These are phyloP conservation scores for Drosophila santomea DNA, from an alignment of 1,140 invertebrate species.

Conservation along the genomic window DNA sequence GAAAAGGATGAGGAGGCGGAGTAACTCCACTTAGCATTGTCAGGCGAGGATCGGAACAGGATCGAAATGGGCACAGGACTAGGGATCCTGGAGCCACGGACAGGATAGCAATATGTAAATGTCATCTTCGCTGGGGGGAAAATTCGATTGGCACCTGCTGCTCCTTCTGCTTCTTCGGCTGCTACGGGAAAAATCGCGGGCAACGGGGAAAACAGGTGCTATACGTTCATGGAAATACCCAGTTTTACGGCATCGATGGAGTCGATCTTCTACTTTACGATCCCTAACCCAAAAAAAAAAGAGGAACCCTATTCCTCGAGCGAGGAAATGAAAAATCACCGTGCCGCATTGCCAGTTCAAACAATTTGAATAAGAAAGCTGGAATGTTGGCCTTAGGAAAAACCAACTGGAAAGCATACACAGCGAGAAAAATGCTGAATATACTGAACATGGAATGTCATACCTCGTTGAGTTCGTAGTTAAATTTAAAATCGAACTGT, in stretches of 20 bases:
- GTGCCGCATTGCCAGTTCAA: constrained; percentile 69
- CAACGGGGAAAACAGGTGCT: constrained; percentile 34
- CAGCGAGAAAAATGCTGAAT: not conserved
- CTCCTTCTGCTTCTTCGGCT: not conserved
- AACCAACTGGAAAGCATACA: not conserved
- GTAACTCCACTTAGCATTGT: constrained; percentile 36
- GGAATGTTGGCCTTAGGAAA: constrained; percentile 1
- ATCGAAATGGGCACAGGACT: not conserved
- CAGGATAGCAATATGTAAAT: constrained; percentile 42
- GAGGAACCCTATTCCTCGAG: no score
- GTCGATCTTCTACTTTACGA: not conserved
- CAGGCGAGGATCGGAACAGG: constrained; percentile 1
- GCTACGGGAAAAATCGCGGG: not conserved
- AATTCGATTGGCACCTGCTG: constrained; percentile 32
- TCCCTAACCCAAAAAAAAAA: not conserved
- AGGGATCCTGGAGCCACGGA: constrained; percentile 6
- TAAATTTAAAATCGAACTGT: no score
- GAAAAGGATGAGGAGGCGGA: no score
- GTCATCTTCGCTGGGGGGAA: constrained; percentile 4
- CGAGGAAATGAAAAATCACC: constrained; percentile 70
- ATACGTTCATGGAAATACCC: not conserved
- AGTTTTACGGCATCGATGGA: constrained; percentile 9
- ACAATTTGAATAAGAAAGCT: constrained; percentile 59
- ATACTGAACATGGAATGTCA: no score
- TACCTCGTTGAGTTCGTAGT: no score